These are phyloP conservation scores for Orius insidiosus DNA, from an alignment of 1,140 invertebrate genomes.

Conservation along the genomic window DNA sequence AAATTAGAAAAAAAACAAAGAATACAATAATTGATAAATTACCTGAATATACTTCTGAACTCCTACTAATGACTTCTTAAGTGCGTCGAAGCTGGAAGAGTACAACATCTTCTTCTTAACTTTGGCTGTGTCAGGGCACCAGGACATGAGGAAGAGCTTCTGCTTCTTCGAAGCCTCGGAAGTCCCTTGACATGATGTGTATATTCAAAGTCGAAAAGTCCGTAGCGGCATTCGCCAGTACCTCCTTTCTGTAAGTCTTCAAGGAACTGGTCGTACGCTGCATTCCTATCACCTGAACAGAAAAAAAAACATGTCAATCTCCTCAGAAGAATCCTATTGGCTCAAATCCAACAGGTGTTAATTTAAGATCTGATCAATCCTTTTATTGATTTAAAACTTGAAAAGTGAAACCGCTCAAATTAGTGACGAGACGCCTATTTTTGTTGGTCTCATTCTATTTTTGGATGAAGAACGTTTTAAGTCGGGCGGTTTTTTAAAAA, in stretches of 20 bases:
- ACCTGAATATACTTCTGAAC: conserved; percentile 92
- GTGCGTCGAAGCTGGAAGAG: conserved; percentile 79
- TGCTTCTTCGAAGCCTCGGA: conserved; percentile 88
- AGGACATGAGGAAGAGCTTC: conserved; percentile 89
- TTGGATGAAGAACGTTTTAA: too few species aligned
- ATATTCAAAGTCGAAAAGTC: conserved; percentile 88
- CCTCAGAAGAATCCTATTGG: too few species aligned
- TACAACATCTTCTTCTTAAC: conserved; percentile 99
- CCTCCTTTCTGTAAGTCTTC: conserved; percentile 78
- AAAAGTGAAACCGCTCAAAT: too few species aligned
- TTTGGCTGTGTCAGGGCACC: conserved; percentile 92
- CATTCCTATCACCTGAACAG: conserved; percentile 52
- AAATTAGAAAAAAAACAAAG: conserved; percentile 11
- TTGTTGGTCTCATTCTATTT: background rate
- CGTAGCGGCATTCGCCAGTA: conserved; percentile 81
- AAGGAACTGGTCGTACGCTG: conserved; percentile 77
- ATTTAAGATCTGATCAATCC: too few species aligned
- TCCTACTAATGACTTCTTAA: conserved; percentile 88
- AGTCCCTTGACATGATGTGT: conserved; percentile 88
- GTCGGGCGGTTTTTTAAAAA: too few species aligned
- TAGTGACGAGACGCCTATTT: background rate
- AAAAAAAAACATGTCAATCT: conserved; percentile 15
- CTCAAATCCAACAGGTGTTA: too few species aligned
- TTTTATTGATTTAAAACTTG: too few species aligned
- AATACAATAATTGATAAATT: conserved; percentile 10